Evolutionary conservation across 1,140 invertebrate species (phyloP).

Genomic region (Anagrus nilaparvatae): DNA sequence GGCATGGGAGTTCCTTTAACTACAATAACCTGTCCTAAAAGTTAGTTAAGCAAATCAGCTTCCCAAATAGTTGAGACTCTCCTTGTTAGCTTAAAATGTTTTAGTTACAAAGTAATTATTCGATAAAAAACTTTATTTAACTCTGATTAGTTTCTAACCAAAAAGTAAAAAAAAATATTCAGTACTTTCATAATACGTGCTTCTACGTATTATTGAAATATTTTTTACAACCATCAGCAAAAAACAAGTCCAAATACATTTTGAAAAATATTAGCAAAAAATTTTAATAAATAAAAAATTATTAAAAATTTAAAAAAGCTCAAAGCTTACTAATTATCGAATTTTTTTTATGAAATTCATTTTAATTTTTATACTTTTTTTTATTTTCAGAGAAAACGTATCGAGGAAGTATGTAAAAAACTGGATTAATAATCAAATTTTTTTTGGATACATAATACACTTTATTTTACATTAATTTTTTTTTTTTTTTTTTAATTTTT

Average conservation of each 20-base stretch:
- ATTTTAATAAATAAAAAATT: not conserved
- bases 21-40: too few relatives aligned
- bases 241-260: not conserved
- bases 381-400: constrained; percentile 47
- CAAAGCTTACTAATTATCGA: not conserved
- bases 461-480: constrained; percentile 7
- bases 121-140: too few relatives aligned
- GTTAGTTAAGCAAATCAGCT: too few relatives aligned
- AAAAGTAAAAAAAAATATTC: too few relatives aligned
- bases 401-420: constrained; percentile 49
- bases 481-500: not conserved
- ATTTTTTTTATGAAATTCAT: constrained; percentile 4
- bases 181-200: too few relatives aligned
- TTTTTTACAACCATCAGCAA: too few relatives aligned
- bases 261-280: not conserved
- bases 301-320: not conserved
- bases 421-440: constrained; percentile 3
- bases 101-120: too few relatives aligned
- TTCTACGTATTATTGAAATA: not conserved
- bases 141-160: too few relatives aligned
- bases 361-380: constrained; percentile 28
- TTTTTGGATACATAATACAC: not conserved
- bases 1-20: too few relatives aligned
- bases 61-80: too few relatives aligned
- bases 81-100: too few relatives aligned